Evolutionary conservation across 2,888 invertebrate genomes (phyloP).

Genomic region (Euproctis similis): DNA sequence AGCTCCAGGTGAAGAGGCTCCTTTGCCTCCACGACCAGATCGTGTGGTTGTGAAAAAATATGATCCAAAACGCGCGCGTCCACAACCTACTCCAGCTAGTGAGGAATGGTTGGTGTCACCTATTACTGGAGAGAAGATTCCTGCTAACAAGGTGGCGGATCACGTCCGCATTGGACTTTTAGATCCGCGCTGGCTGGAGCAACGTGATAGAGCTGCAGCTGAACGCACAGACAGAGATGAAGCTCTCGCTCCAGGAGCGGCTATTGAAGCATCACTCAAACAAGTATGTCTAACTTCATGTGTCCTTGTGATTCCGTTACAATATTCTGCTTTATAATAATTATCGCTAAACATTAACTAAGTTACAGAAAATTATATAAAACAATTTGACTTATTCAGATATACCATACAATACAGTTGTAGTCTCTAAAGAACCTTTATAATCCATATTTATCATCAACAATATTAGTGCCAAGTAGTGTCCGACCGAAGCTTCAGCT

Average conservation of each 20-base stretch:
- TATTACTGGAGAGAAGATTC: conserved; percentile 98
- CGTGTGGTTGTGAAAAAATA: conserved; percentile 98
- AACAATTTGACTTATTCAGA: too few relatives aligned
- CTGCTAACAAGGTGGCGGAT: conserved; percentile 95
- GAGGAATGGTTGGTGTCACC: conserved; percentile 98
- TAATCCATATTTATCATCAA: too few relatives aligned
- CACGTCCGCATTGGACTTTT: conserved; percentile 97
- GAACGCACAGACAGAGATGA: conserved; percentile 91
- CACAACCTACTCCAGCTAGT: conserved; percentile 75
- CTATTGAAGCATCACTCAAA: conserved; percentile 97
- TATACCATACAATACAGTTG: too few relatives aligned
- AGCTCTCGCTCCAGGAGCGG: conserved; percentile 79
- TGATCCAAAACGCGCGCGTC: conserved; percentile 85
- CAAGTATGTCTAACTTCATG: conserved; percentile 54
- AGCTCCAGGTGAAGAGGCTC: conserved; percentile 71
- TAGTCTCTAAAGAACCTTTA: too few relatives aligned
- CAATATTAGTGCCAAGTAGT: too few relatives aligned
- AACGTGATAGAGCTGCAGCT: conserved; percentile 93
- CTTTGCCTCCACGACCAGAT: conserved; percentile 90
- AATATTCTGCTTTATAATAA: too few relatives aligned
- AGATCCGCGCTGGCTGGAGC: conserved; percentile 98
- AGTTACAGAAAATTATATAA: too few relatives aligned
- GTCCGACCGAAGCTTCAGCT: too few relatives aligned
- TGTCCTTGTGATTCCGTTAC: too few relatives aligned
- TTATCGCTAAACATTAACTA: too few relatives aligned